phyloP scores from a whole-genome alignment of 1,140 invertebrate genomes.

The Mesaphorura yosii region DNA sequence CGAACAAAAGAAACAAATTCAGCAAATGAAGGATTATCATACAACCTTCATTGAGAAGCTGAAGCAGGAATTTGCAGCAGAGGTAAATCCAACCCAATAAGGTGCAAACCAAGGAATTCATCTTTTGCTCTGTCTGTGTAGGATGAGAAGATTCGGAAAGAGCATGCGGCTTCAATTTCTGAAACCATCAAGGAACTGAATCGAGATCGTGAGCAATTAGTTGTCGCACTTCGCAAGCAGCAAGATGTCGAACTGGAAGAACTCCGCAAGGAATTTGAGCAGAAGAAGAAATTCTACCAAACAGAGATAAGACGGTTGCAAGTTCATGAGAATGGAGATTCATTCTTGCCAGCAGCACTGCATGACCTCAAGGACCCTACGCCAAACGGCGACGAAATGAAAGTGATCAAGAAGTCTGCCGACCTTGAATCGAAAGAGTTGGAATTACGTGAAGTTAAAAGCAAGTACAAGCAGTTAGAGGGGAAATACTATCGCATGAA shows the following conservation, averaged over 20 bases:
- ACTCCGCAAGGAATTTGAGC: not conserved
- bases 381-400: no score
- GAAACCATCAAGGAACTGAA: not conserved
- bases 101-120: not conserved
- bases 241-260: not conserved
- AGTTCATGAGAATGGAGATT: not conserved
- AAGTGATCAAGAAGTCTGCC: no score
- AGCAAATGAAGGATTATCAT: conserved; percentile 14
- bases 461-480: not conserved
- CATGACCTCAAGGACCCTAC: not conserved
- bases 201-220: not conserved
- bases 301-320: no score
- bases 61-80: not conserved
- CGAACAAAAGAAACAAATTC: conserved; percentile 11
- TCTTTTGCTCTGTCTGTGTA: no score
- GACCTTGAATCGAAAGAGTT: not conserved
- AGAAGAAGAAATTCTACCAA: not conserved
- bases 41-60: conserved; percentile 6
- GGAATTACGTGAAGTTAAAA: not conserved
- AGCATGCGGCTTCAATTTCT: not conserved
- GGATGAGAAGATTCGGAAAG: not conserved
- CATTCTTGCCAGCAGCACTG: not conserved
- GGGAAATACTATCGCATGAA: not conserved
- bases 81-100: conserved; percentile 1
- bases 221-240: not conserved